Percentiles rank a stretch among this genome's conserved stretches.
Evolutionary conservation across 2,888 invertebrate species (phyloP).

Genomic region (Pseudeuparius sepicola): DNA sequence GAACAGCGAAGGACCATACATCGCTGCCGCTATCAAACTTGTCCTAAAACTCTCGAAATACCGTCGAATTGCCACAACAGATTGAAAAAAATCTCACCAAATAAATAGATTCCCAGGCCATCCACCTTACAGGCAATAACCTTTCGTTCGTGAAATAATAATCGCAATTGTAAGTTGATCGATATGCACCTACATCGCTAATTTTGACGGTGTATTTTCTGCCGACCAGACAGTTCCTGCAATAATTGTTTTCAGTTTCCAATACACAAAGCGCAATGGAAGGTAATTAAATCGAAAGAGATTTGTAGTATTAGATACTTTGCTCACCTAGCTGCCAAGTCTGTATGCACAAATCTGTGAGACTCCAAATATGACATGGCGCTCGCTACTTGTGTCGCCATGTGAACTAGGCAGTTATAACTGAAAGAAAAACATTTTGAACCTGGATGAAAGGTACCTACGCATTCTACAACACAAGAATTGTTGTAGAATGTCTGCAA

Average conservation of each 20-base stretch:
- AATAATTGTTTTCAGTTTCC: no score
- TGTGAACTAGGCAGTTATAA: constrained; percentile 75
- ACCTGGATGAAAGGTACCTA: no score
- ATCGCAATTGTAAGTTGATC: constrained; percentile 61
- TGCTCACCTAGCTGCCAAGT: constrained; percentile 72
- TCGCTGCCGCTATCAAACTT: constrained; percentile 76
- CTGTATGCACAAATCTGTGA: constrained; percentile 75
- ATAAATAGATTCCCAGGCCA: constrained; percentile 78
- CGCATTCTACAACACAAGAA: no score
- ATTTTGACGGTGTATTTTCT: constrained; percentile 62
- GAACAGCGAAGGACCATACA: constrained; percentile 83
- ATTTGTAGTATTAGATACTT: no score
- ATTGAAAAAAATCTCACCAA: constrained; percentile 50
- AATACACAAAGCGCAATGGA: no score
- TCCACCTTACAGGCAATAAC: constrained; percentile 73
- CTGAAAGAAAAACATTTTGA: constrained; percentile 44
- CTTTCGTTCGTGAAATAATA: constrained; percentile 68
- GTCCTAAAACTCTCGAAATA: constrained; percentile 52
- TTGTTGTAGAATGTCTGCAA: no score
- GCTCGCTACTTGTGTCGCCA: constrained; percentile 80
- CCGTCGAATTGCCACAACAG: constrained; percentile 1
- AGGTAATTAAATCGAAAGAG: no score
- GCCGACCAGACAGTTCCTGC: constrained; percentile 76
- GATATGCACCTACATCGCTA: constrained; percentile 63
- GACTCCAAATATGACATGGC: constrained; percentile 87